Evolutionary conservation across 2,888 invertebrate genomes (phyloP), one percentile per base, ranked within the genome.

Genomic region (Drosophila neotestacea): DNA sequence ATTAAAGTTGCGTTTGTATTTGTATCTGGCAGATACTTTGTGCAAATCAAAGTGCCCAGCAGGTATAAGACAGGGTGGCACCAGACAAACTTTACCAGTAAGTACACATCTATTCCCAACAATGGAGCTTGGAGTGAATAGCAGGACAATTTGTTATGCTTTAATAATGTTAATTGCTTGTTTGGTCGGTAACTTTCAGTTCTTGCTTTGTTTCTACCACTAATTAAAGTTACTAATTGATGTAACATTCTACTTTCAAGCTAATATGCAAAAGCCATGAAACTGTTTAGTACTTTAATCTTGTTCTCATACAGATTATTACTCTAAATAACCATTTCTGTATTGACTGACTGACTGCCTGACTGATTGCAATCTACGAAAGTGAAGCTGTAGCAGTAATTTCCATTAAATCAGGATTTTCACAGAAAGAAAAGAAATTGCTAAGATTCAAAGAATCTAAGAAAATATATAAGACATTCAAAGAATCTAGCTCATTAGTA

Each of bases 121-220:
- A 38, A 10, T 50, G 38, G 10, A 11, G 27, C 6, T 6, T 6
- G 22, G 47, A 52, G 32, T 41, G 52, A 56, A 30, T 39, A 41
- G 55, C 55, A 48, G 32, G 39, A 59, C 70, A 64, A 68, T 62
- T 62, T 68, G 69, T 62, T 69, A 38, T 48, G 71, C 74, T 70
- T 77, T 77, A 85, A 79, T 82, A 82, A 77, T 70, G 77, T 66
- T 82, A 79, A 82, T 85, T 85, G 80, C 72, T 41, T 36, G 27
- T 42, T 36, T 34, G 61, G 73, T 59, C 39, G 41, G 10, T 42
- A 58, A 50, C 39, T 60, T 62, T 65, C 39, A 39, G 64, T n/a
- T 47, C 51, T 59, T 10, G 32, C 44, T 55, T 62, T 47, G 32
- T 52, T 54, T 63, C 6, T n/a, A 27, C 32, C 27, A 16, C 56